Evolutionary conservation across 2,797 vertebrate species (phyloP), one percentile per base, ranked within the genome.

Genomic region (Protonibea diacanthus): DNA sequence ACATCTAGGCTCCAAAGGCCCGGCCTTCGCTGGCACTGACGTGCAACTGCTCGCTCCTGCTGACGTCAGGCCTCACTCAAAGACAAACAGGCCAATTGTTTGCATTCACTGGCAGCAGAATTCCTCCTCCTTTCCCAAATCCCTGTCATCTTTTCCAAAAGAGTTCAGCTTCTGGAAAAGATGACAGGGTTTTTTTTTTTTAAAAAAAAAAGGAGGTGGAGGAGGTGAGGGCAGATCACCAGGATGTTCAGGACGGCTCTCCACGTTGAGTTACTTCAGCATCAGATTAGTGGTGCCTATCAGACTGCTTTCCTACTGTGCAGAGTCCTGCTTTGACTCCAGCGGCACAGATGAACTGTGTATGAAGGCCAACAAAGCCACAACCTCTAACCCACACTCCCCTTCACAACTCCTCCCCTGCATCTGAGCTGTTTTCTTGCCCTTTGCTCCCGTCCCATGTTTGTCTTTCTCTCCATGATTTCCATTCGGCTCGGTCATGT

Each of bases 81-180:
- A 86, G 69, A 92, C 91, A 93, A 91, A 88, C 86, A 62, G 84
- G 56, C 83, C 74, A 74, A 83, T 93, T 94, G 90, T 94, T 88
- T 93, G 85, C 76, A 56, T 89, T 88, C 78, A 62, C 74, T 86
- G 81, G 89, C 83, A 84, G 84, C 3, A 17, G 76, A 88, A 82
- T 78, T 72, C 72, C 71, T 75, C 61, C 78, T 60, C 18, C 69
- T 67, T 38, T 78, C 77, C 81, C 77, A 80, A 87, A 84, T 40
- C 74, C 27, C 53, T 68, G 88, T 89, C 83, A 81, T 81, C 25
- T 90, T 90, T 91, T 89, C 86, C 90, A 85, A 25, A 67, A 74
- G 71, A 44, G 74, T 60, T 76, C n/a, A 1, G 44, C 74, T 69
- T 77, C 49, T 87, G 84, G 79, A 88, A 89, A 87, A 64, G 18